Conservation (phyloP, 2,797 vertebrate genomes). For the Labroides dimidiatus region DNA sequence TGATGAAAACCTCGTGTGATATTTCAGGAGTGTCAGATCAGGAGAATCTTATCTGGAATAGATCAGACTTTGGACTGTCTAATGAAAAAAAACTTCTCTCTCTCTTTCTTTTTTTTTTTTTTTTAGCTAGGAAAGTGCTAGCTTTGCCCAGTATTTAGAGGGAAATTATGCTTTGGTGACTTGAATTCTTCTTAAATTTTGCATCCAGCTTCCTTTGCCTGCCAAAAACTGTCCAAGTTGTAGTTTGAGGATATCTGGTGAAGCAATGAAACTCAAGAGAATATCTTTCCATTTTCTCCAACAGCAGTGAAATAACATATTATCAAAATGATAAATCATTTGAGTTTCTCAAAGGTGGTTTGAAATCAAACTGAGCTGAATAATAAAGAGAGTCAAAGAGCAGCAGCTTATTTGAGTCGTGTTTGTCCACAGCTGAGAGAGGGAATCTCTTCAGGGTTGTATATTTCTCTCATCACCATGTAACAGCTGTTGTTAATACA, state of each 20-base stretch:
- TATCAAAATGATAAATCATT: neutral
- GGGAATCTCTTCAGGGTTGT: neutral
- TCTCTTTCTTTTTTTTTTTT: slow-evolving; percentile 26
- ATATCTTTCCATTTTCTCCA: neutral
- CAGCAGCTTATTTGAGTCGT: slow-evolving; percentile 19
- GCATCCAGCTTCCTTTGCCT: neutral
- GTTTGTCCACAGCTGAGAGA: neutral
- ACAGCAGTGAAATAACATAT: slow-evolving; percentile 11
- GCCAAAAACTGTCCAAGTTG: slow-evolving; percentile 1
- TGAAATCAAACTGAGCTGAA: neutral
- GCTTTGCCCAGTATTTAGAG: slow-evolving; percentile 8
- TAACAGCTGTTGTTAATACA: neutral
- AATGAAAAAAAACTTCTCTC: slow-evolving; percentile 17
- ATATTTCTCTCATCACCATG: neutral
- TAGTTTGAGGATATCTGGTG: neutral
- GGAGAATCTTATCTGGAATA: slow-evolving; percentile 28
- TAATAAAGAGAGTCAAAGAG: slow-evolving; percentile 23
- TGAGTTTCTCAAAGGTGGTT: neutral
- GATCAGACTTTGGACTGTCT: slow-evolving; percentile 26
- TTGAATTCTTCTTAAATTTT: slow-evolving; percentile 3
- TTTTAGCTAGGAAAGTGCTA: neutral
- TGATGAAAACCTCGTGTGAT: slow-evolving; percentile 17
- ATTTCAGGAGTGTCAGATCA: slow-evolving; percentile 24
- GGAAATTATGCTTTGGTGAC: slow-evolving; percentile 12
- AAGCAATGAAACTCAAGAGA: slow-evolving; percentile 5